Evolutionary conservation across 2,888 invertebrate genomes (phyloP).

Genomic region (Patella depressa): DNA sequence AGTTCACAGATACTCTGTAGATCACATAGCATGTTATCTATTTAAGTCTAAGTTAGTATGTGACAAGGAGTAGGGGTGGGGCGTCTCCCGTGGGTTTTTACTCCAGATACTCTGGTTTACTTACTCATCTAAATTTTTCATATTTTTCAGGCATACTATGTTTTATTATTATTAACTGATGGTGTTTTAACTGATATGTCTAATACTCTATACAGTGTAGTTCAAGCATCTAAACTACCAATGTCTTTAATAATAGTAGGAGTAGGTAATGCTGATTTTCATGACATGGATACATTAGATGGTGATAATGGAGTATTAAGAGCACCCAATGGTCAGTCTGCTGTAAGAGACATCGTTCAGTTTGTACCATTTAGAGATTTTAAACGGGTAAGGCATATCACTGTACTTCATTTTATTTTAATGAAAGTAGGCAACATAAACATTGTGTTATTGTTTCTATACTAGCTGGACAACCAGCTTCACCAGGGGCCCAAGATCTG

Average conservation of each 20-base stretch:
- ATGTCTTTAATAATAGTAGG: slow-evolving; percentile 71
- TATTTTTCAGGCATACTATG: slow-evolving; percentile 62
- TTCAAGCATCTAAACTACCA: slow-evolving; percentile 65
- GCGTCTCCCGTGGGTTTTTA: too few species aligned
- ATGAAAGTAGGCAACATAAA: too few species aligned
- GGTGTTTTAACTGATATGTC: slow-evolving; percentile 69
- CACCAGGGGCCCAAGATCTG: too few species aligned
- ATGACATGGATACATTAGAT: slow-evolving; percentile 67
- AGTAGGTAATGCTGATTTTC: slow-evolving; percentile 68
- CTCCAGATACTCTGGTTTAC: too few species aligned
- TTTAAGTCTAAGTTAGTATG: too few species aligned
- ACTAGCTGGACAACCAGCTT: too few species aligned
- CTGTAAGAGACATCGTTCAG: slow-evolving; percentile 69
- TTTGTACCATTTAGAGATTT: slow-evolving; percentile 70
- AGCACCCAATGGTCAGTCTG: slow-evolving; percentile 59
- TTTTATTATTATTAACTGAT: slow-evolving; percentile 68
- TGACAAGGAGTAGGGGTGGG: too few species aligned
- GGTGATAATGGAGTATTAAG: slow-evolving; percentile 66
- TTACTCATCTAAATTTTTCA: too few species aligned
- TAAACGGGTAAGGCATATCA: slow-evolving; percentile 49
- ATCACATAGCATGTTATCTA: too few species aligned
- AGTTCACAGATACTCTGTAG: too few species aligned
- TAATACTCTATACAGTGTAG: slow-evolving; percentile 64
- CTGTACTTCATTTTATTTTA: too few species aligned
- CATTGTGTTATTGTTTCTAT: too few species aligned